A percentile compares a stretch with the other conserved stretches of the same genome.
These are phyloP conservation scores for Drosophila melanica DNA, from an alignment of 1,140 invertebrate species.

Conservation along the genomic window DNA sequence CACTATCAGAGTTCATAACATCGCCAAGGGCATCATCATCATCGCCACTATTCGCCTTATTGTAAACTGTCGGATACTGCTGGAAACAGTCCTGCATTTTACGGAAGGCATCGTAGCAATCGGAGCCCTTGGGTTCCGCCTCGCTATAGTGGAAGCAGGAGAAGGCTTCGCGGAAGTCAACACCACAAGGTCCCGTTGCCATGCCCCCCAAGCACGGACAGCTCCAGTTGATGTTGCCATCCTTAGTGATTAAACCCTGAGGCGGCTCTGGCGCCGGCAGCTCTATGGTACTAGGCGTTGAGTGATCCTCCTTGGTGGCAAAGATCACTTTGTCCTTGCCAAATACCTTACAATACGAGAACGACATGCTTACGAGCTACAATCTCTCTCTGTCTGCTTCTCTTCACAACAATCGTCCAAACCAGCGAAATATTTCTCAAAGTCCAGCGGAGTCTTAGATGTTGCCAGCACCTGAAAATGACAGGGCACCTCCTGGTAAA, in stretches of 20 bases:
- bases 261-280: conserved; percentile 90
- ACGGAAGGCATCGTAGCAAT: conserved; percentile 95
- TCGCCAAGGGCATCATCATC: conserved; percentile 71
- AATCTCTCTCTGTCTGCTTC: conserved; percentile 1
- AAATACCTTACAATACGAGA: conserved; percentile 83
- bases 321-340: conserved; percentile 94
- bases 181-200: conserved; percentile 97
- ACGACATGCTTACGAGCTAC: conserved; percentile 83
- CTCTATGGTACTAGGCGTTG: conserved; percentile 88
- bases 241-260: conserved; percentile 92
- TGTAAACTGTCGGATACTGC: conserved; percentile 94
- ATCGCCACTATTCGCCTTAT: conserved; percentile 87
- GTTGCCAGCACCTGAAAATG: conserved; percentile 86
- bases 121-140: conserved; percentile 92
- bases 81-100: conserved; percentile 97
- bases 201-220: conserved; percentile 98
- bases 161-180: conserved; percentile 96
- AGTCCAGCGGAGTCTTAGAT: conserved; percentile 65
- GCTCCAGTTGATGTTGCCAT: conserved; percentile 98
- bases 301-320: conserved; percentile 91
- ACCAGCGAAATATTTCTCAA: conserved; percentile 24
- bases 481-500: conserved; percentile 85
- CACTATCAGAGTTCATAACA: conserved; percentile 51
- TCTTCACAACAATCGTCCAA: conserved; percentile 12
- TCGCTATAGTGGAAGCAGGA: conserved; percentile 95